Base-by-base conservation (phyloP, 2,888 invertebrate species). In the Branchipolynoe longqiensis region DNA sequence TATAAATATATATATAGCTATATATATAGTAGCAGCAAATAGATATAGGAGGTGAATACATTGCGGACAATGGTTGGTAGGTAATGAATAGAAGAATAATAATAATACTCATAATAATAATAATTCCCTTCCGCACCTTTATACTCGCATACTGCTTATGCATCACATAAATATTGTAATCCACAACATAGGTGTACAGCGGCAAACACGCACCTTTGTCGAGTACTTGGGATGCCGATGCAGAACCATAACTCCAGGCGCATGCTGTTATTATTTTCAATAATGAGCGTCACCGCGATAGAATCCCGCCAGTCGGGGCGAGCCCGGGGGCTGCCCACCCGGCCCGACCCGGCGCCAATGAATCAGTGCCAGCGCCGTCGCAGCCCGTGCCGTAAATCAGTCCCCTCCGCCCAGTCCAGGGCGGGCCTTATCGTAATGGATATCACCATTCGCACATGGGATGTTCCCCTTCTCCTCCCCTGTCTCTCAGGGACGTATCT, bases 381-480 rank as follows among this genome's bases (percentile, higher is more conserved):
- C 25, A 18, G 33, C 36, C 22, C 36, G 69, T n/a, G 69, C 25
- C 33, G 69, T 69, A 69, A 69, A 69, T 69, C 69, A 69, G 38
- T 4, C 48, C 48, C 36, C 36, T 33, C 69, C 36, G 62, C 69
- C 69, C 36, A 62, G 31, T 25, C 14, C 31, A n/a, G n/a, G 28
- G 25, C 62, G 28, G 28, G 25, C 69, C 69, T 69, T 69, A 69
- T 69, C 69, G 69, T 69, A 69, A 69, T 69, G 69, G 69, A 38
- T 69, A 69, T 69, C 69, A n/a, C 36, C 69, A 69, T 69, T 69
- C 36, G 69, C 69, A 69, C 69, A 62, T 31, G 38, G 69, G 18
- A 69, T 69, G 36, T 38, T 69, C 69, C 69, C 69, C n/a, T 8
- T 25, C 58, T 25, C 38, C 69, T 69, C 69, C 36, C 8, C 36